Evolutionary conservation across 2,888 invertebrate genomes (phyloP).

Genomic region (Phalangium opilio): DNA sequence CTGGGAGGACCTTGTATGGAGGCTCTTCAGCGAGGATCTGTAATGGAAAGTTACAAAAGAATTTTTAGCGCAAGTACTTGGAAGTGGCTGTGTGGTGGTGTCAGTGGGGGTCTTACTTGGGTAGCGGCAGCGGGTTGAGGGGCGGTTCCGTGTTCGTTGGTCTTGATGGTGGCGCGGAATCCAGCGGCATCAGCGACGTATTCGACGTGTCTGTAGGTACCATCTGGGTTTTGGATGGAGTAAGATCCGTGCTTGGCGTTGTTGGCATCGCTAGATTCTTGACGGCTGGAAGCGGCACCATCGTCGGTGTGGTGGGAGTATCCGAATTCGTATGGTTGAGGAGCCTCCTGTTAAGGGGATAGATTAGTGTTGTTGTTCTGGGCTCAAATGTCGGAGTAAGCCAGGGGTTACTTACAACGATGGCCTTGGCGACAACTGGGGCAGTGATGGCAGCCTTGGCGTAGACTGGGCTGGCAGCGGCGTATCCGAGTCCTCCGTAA

Average conservation of each 20-base stretch:
- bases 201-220: conserved; percentile 6
- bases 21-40: not conserved
- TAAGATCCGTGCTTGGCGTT: conserved; percentile 6
- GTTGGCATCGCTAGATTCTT: not conserved
- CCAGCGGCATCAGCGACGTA: conserved; percentile 6
- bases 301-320: too few species aligned
- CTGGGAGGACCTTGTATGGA: not conserved
- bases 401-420: too few species aligned
- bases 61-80: not conserved
- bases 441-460: too few species aligned
- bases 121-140: conserved; percentile 2
- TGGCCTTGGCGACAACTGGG: too few species aligned
- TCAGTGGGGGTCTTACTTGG: not conserved
- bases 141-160: conserved; percentile 8
- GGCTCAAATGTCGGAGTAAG: too few species aligned
- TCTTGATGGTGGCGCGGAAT: conserved; percentile 4
- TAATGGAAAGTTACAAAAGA: too few species aligned
- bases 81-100: not conserved
- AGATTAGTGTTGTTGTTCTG: too few species aligned
- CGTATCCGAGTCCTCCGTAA: too few species aligned
- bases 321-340: too few species aligned
- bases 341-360: not conserved
- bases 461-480: too few species aligned
- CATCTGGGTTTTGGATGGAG: conserved; percentile 2
- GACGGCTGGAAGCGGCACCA: too few species aligned